phyloP scores from a whole-genome alignment of 2,888 invertebrate genomes.

The Saturnia pavonia region DNA sequence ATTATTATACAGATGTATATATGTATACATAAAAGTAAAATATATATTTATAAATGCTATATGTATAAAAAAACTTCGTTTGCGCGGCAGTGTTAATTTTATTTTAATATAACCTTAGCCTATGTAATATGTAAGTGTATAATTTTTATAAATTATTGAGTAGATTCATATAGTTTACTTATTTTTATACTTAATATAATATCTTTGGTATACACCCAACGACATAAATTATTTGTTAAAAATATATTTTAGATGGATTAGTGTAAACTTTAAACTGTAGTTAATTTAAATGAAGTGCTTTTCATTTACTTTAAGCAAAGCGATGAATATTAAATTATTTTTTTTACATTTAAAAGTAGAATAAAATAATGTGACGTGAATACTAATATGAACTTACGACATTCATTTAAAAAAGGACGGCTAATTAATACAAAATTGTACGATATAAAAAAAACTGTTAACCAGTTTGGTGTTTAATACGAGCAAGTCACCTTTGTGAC shows the following conservation, averaged over 20 bases:
- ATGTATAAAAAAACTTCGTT: conserved; percentile 41
- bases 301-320: not conserved
- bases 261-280: not conserved
- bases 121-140: conserved; percentile 12
- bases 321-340: not conserved
- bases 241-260: not conserved
- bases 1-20: conserved; percentile 27
- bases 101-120: conserved; percentile 11
- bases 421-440: conserved; percentile 34
- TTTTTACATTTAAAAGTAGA: not conserved
- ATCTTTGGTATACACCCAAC: conserved; percentile 70
- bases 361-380: not conserved
- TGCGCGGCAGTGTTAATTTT: conserved; percentile 46
- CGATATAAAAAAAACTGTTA: conserved; percentile 29
- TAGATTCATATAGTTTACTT: conserved; percentile 6
- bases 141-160: conserved; percentile 10
- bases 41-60: conserved; percentile 31
- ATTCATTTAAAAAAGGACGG: conserved; percentile 42
- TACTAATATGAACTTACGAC: not conserved
- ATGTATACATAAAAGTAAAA: conserved; percentile 29
- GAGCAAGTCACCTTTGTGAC: conserved; percentile 48
- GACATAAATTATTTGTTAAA: conserved; percentile 27
- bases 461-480: conserved; percentile 51
- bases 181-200: conserved; percentile 30
- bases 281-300: not conserved